These are phyloP conservation scores for Maniola jurtina DNA, from an alignment of 1,140 invertebrate genomes.

Conservation along the genomic window DNA sequence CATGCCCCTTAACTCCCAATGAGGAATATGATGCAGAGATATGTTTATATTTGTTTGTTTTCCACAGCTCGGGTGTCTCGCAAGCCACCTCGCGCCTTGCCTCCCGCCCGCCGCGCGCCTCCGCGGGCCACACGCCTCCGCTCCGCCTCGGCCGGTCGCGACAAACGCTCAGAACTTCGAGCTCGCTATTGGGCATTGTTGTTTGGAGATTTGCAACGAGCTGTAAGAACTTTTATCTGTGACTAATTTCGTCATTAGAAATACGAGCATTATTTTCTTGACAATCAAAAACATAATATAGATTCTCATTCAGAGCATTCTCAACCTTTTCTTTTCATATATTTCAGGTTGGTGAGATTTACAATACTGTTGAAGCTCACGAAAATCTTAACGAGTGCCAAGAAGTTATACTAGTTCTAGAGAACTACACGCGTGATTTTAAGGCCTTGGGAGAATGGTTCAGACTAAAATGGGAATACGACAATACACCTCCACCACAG, in stretches of 20 bases:
- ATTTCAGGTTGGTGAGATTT: constrained; percentile 84
- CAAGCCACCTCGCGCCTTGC: constrained; percentile 81
- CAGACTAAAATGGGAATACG: constrained; percentile 95
- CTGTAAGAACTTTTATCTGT: constrained; percentile 78
- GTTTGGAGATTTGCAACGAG: constrained; percentile 95
- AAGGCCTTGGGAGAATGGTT: constrained; percentile 95
- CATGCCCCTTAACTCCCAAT: too few relatives aligned
- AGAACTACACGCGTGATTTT: constrained; percentile 96
- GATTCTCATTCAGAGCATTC: neutral
- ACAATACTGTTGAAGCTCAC: constrained; percentile 88
- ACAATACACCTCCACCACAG: constrained; percentile 90
- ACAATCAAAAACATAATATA: too few relatives aligned
- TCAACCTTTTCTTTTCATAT: constrained; percentile 6
- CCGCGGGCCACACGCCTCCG: constrained; percentile 79
- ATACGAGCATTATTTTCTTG: neutral
- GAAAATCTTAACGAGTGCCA: constrained; percentile 90
- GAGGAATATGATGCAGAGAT: too few relatives aligned
- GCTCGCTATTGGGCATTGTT: constrained; percentile 96
- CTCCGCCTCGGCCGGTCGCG: constrained; percentile 91
- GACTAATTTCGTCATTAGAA: neutral
- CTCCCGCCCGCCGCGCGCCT: constrained; percentile 45
- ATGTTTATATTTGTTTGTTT: neutral
- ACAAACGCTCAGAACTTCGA: constrained; percentile 92
- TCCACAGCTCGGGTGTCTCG: constrained; percentile 58
- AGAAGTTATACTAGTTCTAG: constrained; percentile 95